A percentile compares a stretch with the other conserved stretches of the same genome.
Evolutionary conservation across 2,797 vertebrate genomes (phyloP).

Genomic region (Intellagama lesueurii): DNA sequence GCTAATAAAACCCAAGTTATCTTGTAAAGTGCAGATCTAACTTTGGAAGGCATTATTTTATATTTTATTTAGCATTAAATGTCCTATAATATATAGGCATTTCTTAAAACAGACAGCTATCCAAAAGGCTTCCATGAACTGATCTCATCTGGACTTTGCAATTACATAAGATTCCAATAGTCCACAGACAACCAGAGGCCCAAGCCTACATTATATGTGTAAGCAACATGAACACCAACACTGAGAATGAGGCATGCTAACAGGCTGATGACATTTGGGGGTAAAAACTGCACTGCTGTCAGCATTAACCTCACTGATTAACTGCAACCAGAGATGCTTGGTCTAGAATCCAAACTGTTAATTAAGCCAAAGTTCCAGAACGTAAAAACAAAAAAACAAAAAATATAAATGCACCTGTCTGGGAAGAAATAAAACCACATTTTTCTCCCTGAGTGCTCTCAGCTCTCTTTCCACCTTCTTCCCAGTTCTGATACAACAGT

Average conservation of each 20-base stretch:
- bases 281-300: background rate
- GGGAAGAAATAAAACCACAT: slow-evolving; percentile 89
- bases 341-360: background rate
- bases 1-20: slow-evolving; percentile 19
- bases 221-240: too few relatives aligned
- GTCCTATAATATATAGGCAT: background rate
- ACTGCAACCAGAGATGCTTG: too few relatives aligned
- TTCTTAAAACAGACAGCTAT: background rate
- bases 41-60: background rate
- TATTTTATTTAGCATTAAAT: background rate
- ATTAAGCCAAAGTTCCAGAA: background rate
- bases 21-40: background rate
- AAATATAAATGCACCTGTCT: slow-evolving; percentile 81
- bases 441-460: slow-evolving; percentile 62
- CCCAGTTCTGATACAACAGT: slow-evolving; percentile 89
- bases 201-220: background rate
- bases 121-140: background rate
- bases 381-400: slow-evolving; percentile 34
- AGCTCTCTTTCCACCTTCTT: slow-evolving; percentile 58
- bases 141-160: background rate
- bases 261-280: background rate
- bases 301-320: too few relatives aligned
- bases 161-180: background rate
- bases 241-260: background rate
- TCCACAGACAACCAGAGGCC: background rate